Evolutionary conservation across 1,140 invertebrate species (phyloP), one percentile per base, ranked within the genome.

Genomic region (Drosophila sp.): DNA sequence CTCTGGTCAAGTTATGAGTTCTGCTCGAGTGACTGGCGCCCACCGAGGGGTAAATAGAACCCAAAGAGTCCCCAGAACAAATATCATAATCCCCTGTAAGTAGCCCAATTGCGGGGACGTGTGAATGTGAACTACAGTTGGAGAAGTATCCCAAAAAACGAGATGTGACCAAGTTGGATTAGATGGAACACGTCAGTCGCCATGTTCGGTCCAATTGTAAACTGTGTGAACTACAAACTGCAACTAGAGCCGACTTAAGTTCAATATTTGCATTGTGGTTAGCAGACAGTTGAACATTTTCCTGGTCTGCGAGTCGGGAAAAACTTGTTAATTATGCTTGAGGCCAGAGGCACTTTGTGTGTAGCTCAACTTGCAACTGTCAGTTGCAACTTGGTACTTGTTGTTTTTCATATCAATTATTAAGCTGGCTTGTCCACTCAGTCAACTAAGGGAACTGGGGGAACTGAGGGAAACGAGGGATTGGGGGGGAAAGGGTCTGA

Each of bases 361-460:
- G 58, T 48, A 18, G 29, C 57, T 61, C 81, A 69, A 70, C 72
- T 63, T 80, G 56, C 78, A 70, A 81, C 78, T 75, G 72, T 65
- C 75, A 78, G 66, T 41, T 75, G 70, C 79, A 71, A 63, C 50
- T 57, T 32, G 48, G 7, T 61, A 57, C 67, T 83, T 89, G 83
- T 89, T 87, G 83, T 89, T 87, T 79, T 89, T 80, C 79, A 66
- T 89, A 89, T 89, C 83, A 89, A 89, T 89, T 89, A 89, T 89
- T 89, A 89, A 82, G 69, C 80, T 32, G n/a, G 27, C 27, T 32
- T 53, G 61, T 69, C 43, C 76, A 76, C 67, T 61, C 40, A 54
- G 29, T 13, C 45, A 53, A 51, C 59, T 62, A n/a, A n/a, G n/a
- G n/a, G 16, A 34, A 36, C 16, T 7, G 56, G n/a, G 61, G 38